Evolutionary conservation across 2,888 invertebrate genomes (phyloP).

Genomic region (Limnephilus lunatus): DNA sequence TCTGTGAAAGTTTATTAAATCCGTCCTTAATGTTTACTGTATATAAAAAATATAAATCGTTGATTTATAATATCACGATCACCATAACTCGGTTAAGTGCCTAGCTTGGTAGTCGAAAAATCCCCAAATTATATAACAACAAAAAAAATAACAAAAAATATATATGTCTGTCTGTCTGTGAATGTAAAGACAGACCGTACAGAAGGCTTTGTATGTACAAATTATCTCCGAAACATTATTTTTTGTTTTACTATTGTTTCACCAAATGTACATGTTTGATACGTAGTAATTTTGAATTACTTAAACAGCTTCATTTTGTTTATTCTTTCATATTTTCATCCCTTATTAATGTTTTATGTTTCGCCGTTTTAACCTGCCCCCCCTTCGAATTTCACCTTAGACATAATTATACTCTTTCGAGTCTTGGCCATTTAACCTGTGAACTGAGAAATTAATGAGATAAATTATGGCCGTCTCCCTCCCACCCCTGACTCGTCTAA

Average conservation of each 20-base stretch:
- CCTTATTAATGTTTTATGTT: background rate
- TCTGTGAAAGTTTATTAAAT: too few relatives aligned
- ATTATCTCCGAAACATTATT: background rate
- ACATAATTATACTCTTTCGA: background rate
- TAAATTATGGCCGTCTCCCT: background rate
- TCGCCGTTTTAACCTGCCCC: slow-evolving; percentile 16
- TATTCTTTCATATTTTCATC: background rate
- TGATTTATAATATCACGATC: too few relatives aligned
- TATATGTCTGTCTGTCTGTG: too few relatives aligned
- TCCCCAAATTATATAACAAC: too few relatives aligned
- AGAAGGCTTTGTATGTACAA: too few relatives aligned
- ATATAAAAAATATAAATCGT: too few relatives aligned
- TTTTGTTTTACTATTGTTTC: background rate
- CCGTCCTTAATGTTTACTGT: too few relatives aligned
- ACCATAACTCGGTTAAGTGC: too few relatives aligned
- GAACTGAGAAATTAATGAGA: slow-evolving; percentile 17
- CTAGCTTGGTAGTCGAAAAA: too few relatives aligned
- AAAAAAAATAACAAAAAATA: too few relatives aligned
- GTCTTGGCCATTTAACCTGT: slow-evolving; percentile 26
- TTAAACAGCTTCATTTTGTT: background rate
- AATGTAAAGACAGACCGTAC: too few relatives aligned
- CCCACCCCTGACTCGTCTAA: slow-evolving; percentile 5
- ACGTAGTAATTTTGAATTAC: background rate
- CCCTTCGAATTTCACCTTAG: slow-evolving; percentile 2
- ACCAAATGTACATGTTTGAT: background rate